Percentiles rank a stretch among this genome's conserved stretches.
These are phyloP conservation scores for Falcunculus frontatus DNA, from an alignment of 2,113 vertebrate genomes.

Conservation along the genomic window DNA sequence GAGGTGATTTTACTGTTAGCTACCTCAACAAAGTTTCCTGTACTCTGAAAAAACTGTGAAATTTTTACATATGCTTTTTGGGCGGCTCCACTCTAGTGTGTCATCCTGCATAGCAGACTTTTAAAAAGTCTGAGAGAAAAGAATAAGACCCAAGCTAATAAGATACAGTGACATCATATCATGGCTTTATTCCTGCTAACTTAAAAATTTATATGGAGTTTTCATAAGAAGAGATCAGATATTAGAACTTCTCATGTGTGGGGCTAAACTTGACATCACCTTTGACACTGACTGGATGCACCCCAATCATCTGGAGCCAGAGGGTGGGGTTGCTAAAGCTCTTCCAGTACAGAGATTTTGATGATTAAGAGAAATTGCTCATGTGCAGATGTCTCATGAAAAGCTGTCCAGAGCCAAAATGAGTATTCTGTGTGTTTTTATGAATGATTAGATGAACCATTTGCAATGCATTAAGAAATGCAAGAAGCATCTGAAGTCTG, in stretches of 20 bases:
- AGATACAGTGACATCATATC: neutral
- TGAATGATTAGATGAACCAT: neutral
- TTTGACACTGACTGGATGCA: neutral
- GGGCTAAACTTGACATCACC: neutral
- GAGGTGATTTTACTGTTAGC: neutral
- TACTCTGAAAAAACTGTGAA: neutral
- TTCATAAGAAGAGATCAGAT: neutral
- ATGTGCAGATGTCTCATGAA: neutral
- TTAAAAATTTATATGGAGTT: neutral
- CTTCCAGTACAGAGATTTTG: neutral
- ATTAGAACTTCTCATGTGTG: rapidly evolving
- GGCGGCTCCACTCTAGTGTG: rapidly evolving
- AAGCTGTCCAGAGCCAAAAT: neutral
- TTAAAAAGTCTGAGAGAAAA: neutral
- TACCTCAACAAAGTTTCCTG: neutral
- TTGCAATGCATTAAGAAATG: neutral
- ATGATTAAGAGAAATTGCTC: neutral
- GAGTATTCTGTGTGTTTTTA: neutral
- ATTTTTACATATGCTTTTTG: neutral
- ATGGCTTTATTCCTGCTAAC: neutral
- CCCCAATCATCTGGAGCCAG: neutral
- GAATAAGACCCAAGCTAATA: neutral
- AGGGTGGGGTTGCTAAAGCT: neutral
- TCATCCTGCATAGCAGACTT: neutral
- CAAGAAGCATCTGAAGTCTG: neutral